Percentiles rank a stretch among this genome's conserved stretches.
phyloP scores from a whole-genome alignment of 2,113 vertebrate species.

The Gopherus flavomarginatus region DNA sequence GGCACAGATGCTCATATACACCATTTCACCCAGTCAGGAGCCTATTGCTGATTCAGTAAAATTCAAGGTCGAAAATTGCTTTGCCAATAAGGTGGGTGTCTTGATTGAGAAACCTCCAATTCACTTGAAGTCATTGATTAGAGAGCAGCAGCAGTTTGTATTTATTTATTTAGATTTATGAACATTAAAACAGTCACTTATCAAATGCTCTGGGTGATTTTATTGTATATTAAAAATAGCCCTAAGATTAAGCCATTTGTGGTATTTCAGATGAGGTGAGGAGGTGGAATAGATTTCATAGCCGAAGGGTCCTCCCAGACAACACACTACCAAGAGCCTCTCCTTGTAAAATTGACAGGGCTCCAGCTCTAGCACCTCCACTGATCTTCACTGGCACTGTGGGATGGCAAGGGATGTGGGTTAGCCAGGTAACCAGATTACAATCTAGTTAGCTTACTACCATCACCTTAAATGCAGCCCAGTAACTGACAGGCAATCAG shows the following conservation, averaged over 20 bases:
- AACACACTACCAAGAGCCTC: neutral
- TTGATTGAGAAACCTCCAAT: neutral
- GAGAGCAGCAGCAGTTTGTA: neutral
- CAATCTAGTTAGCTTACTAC: neutral
- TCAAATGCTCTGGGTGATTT: neutral
- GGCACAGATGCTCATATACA: conserved; percentile 85
- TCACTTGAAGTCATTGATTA: neutral
- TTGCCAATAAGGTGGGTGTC: conserved; percentile 85
- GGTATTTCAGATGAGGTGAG: neutral
- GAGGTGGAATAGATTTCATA: neutral
- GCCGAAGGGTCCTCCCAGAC: neutral
- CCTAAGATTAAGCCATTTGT: neutral
- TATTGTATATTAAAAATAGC: neutral
- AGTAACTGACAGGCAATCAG: neutral
- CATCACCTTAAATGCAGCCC: neutral
- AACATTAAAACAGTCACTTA: neutral
- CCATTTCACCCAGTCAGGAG: conserved; percentile 81
- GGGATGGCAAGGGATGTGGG: neutral
- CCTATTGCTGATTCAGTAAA: conserved; percentile 84
- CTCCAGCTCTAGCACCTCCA: neutral
- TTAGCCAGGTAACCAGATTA: neutral
- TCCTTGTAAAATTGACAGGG: neutral
- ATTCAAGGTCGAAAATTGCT: conserved; percentile 82
- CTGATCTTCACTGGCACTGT: neutral
- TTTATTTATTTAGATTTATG: neutral